Percentiles rank a stretch among this genome's conserved stretches.
Conservation (phyloP, 1,140 invertebrate species). For the Mylabris phalerata region DNA sequence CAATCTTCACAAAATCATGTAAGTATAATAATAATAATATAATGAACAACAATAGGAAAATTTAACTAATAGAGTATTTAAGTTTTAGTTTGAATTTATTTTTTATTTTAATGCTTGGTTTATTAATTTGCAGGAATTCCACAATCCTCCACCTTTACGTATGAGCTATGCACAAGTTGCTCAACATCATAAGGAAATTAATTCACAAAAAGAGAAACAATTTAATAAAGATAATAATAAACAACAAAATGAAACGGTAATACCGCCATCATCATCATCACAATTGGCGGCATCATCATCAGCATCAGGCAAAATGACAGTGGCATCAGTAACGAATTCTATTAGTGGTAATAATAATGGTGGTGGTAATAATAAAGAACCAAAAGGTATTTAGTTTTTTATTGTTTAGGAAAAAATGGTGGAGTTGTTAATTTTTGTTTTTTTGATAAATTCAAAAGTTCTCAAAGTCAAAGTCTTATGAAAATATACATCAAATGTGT, state of each 20-base stretch:
- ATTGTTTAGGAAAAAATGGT: too few relatives aligned
- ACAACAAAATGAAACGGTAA: background rate
- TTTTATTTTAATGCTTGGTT: background rate
- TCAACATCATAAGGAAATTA: conserved; percentile 60
- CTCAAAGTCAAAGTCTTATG: too few relatives aligned
- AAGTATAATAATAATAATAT: background rate
- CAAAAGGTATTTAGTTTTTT: background rate
- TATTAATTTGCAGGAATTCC: conserved; percentile 38
- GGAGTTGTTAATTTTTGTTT: too few relatives aligned
- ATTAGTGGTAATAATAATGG: background rate
- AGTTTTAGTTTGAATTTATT: background rate
- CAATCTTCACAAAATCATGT: background rate
- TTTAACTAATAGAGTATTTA: background rate
- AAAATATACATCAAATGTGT: too few relatives aligned
- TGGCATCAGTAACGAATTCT: background rate
- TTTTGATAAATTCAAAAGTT: too few relatives aligned
- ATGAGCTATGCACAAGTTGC: conserved; percentile 81
- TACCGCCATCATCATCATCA: background rate
- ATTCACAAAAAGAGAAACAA: conserved; percentile 46
- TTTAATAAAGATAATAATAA: conserved; percentile 43
- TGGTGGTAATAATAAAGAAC: background rate
- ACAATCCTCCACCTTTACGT: conserved; percentile 53
- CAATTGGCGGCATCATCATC: too few relatives aligned
- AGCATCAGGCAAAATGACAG: background rate
- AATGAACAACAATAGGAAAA: background rate